Evolutionary conservation across 2,113 vertebrate species (phyloP), one percentile per base, ranked within the genome.

Genomic region (Hyperopisus bebe): DNA sequence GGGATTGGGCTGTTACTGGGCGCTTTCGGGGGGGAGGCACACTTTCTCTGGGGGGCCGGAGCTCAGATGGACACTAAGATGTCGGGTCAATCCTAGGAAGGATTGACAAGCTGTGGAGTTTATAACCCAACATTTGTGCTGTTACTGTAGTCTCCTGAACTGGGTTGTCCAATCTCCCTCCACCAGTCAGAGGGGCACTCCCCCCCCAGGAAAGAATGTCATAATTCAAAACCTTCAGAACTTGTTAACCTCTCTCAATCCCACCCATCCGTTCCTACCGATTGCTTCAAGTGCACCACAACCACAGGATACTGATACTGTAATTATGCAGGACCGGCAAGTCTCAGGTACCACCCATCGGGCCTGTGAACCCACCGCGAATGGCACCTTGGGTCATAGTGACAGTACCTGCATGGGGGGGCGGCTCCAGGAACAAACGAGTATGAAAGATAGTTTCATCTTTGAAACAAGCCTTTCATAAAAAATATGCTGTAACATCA

Each of bases 361-460:
- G 19, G 15, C 7, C 19, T 1, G 31, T 42, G 39, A 82, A 15
- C 5, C 35, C 80, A 47, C 39, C 17, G 3, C 1, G 19, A 82
- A 4, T 9, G 82, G 15, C 42, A 10, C 35, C 74, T 17, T 13
- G 31, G 31, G 2, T 44, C 21, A 47, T 9, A 85, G 39, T 70
- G 62, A 27, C 58, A 85, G 77, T 62, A 44, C 62, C 85, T 42
- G 46, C 58, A 35, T 1, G 50, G 15, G 42, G 42, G 27, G 80
- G 66, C 48, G 51, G 13, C 66, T 51, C 46, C 62, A 47, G 77
- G 77, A 90, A 31, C 13, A 13, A 47, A 83, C 70, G 9, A 80
- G 88, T 50, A 91, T 90, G 92, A 46, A 90, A 90, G 90, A 90
- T 13, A 55, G 70, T 62, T 88, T 19, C 84, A 86, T 91, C 88